These are phyloP conservation scores for Conops quadrifasciatus DNA, from an alignment of 2,888 invertebrate species.

Conservation along the genomic window DNA sequence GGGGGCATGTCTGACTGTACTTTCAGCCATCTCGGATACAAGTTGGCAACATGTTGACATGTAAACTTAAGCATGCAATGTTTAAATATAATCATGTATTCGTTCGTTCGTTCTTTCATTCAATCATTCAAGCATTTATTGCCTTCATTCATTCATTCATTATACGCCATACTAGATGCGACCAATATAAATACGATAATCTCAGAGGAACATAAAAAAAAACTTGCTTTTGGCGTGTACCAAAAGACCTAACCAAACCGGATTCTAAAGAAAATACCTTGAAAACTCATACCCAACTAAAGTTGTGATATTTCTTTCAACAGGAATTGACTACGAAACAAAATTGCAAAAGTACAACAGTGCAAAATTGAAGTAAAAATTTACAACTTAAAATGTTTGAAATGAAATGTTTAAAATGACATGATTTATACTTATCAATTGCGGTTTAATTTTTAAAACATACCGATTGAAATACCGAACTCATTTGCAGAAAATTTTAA, in stretches of 20 bases:
- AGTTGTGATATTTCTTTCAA: too few relatives aligned
- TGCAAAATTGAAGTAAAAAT: too few relatives aligned
- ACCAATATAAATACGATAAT: neutral
- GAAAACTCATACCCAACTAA: neutral
- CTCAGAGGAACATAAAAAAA: conserved; percentile 1
- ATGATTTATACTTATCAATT: too few relatives aligned
- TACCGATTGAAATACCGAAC: neutral
- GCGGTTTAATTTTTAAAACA: conserved; percentile 2
- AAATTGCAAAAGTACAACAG: too few relatives aligned
- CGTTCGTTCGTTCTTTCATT: conserved; percentile 20
- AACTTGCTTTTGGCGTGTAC: neutral
- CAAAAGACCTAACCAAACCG: conserved; percentile 18
- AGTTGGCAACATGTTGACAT: conserved; percentile 32
- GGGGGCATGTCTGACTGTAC: too few relatives aligned
- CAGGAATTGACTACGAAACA: too few relatives aligned
- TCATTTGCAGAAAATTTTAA: neutral
- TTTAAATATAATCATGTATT: neutral
- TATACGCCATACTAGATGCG: neutral
- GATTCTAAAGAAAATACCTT: conserved; percentile 26
- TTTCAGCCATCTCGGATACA: neutral
- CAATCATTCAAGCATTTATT: conserved; percentile 12
- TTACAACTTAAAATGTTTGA: too few relatives aligned
- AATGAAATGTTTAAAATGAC: too few relatives aligned
- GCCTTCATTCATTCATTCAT: neutral
- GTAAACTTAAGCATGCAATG: conserved; percentile 19